Percentiles rank a stretch among this genome's conserved stretches.
Conservation (phyloP, 2,888 invertebrate species). For the Diarsia dahlii region DNA sequence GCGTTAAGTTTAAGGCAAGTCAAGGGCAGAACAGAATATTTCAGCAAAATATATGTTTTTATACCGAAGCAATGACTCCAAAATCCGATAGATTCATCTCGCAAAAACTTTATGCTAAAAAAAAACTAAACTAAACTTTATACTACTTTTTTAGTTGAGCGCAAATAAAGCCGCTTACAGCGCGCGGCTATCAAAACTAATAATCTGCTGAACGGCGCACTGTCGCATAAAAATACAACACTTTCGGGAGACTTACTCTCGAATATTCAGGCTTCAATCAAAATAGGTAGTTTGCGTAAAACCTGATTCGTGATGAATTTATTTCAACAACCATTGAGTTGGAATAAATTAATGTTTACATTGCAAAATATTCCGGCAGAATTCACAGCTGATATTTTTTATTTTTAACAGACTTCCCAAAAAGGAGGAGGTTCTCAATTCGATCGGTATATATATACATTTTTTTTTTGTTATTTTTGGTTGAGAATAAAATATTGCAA, state of each 20-base stretch:
- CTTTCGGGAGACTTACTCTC: background rate
- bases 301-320: background rate
- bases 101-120: conserved; percentile 26
- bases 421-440: too few relatives aligned
- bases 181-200: conserved; percentile 33
- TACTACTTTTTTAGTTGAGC: too few relatives aligned
- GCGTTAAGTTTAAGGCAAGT: too few relatives aligned
- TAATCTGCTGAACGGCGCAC: conserved; percentile 39
- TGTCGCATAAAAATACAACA: conserved; percentile 47
- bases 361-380: background rate
- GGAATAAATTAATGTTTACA: background rate
- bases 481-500: background rate
- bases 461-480: background rate
- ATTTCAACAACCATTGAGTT: background rate
- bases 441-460: too few relatives aligned
- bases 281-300: conserved; percentile 10
- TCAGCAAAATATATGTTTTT: background rate
- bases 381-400: background rate
- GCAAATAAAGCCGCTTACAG: conserved; percentile 40
- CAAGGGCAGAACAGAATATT: background rate
- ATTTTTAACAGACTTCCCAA: too few relatives aligned
- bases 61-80: background rate
- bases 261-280: conserved; percentile 21
- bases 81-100: background rate
- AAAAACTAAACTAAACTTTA: too few relatives aligned